phyloP scores from a whole-genome alignment of 2,888 invertebrate genomes.

The Chydorus sphaericus region DNA sequence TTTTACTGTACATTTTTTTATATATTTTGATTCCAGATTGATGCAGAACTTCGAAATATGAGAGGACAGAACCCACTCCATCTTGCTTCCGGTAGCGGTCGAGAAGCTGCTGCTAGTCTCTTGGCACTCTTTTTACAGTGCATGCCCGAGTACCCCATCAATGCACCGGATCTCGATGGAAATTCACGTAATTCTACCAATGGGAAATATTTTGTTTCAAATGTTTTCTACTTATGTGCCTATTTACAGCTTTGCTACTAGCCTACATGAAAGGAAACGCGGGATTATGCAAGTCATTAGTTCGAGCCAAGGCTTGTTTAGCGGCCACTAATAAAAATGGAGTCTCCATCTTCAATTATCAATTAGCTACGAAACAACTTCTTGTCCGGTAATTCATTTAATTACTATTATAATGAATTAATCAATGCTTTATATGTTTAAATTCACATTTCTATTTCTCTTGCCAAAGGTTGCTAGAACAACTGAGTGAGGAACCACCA shows the following conservation, averaged over 20 bases:
- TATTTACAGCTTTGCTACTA: constrained; percentile 44
- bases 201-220: too few relatives aligned
- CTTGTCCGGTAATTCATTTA: constrained; percentile 34
- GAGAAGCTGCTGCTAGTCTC: constrained; percentile 54
- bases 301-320: constrained; percentile 72
- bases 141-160: constrained; percentile 82
- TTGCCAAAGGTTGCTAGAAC: constrained; percentile 58
- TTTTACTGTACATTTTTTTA: too few relatives aligned
- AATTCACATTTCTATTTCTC: background rate
- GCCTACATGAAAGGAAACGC: constrained; percentile 91
- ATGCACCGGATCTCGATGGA: constrained; percentile 57
- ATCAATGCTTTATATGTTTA: too few relatives aligned
- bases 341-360: constrained; percentile 85
- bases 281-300: constrained; percentile 76
- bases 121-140: constrained; percentile 81
- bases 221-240: too few relatives aligned
- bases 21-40: too few relatives aligned
- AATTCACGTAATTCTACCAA: constrained; percentile 32
- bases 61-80: constrained; percentile 84
- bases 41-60: constrained; percentile 62
- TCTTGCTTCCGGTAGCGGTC: constrained; percentile 31
- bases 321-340: constrained; percentile 82
- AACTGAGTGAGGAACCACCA: constrained; percentile 71
- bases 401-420: background rate
- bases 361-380: constrained; percentile 49